phyloP scores from a whole-genome alignment of 2,888 invertebrate species.

The Hedya salicella region DNA sequence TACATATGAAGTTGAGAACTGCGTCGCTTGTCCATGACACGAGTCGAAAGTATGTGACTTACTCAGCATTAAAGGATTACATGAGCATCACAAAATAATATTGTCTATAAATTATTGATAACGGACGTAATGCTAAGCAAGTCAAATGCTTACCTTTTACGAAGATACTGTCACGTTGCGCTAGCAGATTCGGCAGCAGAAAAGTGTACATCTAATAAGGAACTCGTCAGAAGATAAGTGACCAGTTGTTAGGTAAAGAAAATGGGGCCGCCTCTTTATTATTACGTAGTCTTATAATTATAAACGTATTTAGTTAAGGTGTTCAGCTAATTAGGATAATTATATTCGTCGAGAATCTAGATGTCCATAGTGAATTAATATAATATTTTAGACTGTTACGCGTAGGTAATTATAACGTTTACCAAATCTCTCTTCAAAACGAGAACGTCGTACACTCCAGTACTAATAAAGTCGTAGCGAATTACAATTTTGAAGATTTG shows the following conservation, averaged over 20 bases:
- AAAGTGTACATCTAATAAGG: conserved; percentile 32
- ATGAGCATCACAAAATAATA: conserved; percentile 13
- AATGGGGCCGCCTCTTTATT: conserved; percentile 81
- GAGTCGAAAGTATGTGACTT: conserved; percentile 16
- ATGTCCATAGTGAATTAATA: conserved; percentile 70
- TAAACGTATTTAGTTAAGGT: conserved; percentile 62
- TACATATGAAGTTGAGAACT: conserved; percentile 16
- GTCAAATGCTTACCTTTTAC: conserved; percentile 2
- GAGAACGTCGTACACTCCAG: conserved; percentile 49
- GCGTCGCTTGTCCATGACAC: conserved; percentile 10
- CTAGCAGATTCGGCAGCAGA: not conserved
- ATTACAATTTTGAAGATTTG: conserved; percentile 25
- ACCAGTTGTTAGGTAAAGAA: conserved; percentile 63
- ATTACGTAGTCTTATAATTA: conserved; percentile 64
- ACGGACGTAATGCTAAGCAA: not conserved
- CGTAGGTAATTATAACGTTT: conserved; percentile 68
- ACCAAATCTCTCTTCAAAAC: conserved; percentile 75
- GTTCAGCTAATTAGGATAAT: conserved; percentile 72
- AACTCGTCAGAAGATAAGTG: conserved; percentile 41
- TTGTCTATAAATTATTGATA: not conserved
- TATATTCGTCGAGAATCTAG: conserved; percentile 67
- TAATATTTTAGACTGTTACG: conserved; percentile 62
- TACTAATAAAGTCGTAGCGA: conserved; percentile 36
- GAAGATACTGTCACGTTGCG: not conserved
- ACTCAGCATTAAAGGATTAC: not conserved